Evolutionary conservation across 1,140 invertebrate species (phyloP).

Genomic region (Oncopeltus fasciatus): DNA sequence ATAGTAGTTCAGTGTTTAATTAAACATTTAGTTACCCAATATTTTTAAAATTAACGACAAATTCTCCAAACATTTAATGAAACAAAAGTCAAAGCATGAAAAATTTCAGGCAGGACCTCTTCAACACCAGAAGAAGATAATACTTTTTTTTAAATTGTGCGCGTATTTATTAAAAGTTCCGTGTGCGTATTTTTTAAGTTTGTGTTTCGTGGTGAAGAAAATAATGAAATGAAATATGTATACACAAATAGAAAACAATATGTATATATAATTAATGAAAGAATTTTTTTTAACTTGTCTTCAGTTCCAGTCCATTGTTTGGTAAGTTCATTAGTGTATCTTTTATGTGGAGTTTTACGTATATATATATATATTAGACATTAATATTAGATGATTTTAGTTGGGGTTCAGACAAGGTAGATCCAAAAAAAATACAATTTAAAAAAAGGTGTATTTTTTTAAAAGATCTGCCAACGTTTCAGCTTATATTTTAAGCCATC

Average conservation of each 20-base stretch:
- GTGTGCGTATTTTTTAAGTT: slow-evolving; percentile 6
- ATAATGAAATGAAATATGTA: neutral
- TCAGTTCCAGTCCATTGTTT: neutral
- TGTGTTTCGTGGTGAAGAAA: slow-evolving; percentile 6
- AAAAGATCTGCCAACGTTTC: no score
- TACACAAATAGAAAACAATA: neutral
- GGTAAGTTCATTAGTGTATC: slow-evolving; percentile 4
- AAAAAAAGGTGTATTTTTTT: no score
- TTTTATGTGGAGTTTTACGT: slow-evolving; percentile 3
- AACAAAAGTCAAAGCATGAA: slow-evolving; percentile 1
- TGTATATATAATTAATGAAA: neutral
- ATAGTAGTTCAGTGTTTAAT: no score
- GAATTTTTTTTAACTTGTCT: neutral
- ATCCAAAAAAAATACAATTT: no score
- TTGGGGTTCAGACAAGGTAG: no score
- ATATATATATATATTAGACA: no score
- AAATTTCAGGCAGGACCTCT: neutral
- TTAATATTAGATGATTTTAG: no score
- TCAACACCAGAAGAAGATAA: slow-evolving; percentile 6
- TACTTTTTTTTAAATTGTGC: slow-evolving; percentile 5
- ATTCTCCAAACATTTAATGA: no score
- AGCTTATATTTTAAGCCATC: no score
- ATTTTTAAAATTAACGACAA: no score
- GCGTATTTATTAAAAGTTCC: slow-evolving; percentile 4
- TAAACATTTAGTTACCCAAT: no score